Percentiles rank a stretch among this genome's conserved stretches.
Evolutionary conservation across 2,797 vertebrate species (phyloP).

Genomic region (Dromococcyx pavoninus): DNA sequence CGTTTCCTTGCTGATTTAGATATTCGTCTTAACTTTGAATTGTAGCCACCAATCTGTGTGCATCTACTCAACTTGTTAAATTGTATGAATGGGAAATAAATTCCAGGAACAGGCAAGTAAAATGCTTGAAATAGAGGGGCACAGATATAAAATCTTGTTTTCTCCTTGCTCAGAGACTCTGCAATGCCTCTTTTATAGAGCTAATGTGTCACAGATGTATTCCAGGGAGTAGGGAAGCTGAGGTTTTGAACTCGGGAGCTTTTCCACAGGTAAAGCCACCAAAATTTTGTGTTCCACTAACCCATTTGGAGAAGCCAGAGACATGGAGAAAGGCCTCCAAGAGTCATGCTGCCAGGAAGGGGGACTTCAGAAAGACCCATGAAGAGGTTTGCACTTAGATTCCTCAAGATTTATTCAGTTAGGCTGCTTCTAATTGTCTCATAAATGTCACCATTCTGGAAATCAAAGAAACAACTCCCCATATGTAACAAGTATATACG

Average conservation of each 20-base stretch:
- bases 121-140: not conserved
- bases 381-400: constrained; percentile 47
- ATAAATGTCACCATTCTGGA: not conserved
- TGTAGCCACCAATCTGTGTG: not conserved
- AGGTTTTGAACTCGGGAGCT: constrained; percentile 50
- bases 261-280: constrained; percentile 48
- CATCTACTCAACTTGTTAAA: not conserved
- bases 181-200: not conserved
- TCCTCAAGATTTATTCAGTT: constrained; percentile 28
- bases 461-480: not conserved
- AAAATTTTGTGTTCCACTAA: constrained; percentile 57
- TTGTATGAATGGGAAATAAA: not conserved
- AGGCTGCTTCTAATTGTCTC: constrained; percentile 7
- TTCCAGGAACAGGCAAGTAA: not conserved
- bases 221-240: constrained; percentile 34
- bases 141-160: not conserved
- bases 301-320: constrained; percentile 33
- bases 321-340: constrained; percentile 49
- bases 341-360: constrained; percentile 42
- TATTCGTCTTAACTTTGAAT: not conserved
- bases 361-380: constrained; percentile 40
- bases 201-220: constrained; percentile 15
- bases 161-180: constrained; percentile 18
- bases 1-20: not conserved
- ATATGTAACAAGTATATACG: not conserved